Evolutionary conservation across 92 coral and sea anemone genomes (phyloP).

Genomic region (Diadumene lineata): DNA sequence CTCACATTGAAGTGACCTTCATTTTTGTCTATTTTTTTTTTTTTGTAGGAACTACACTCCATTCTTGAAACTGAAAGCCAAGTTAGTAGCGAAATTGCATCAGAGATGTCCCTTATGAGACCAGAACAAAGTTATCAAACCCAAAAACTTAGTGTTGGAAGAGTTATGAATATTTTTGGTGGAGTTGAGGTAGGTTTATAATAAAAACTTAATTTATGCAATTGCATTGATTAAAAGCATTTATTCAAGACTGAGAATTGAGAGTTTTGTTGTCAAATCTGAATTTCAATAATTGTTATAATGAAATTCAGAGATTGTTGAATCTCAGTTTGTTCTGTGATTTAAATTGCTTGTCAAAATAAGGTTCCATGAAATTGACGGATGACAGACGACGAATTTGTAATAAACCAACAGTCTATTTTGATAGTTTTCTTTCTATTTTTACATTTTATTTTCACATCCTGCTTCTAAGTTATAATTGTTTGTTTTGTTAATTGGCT

Average conservation of each 20-base stretch:
- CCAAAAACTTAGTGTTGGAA: slow-evolving; percentile 52
- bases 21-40: background rate
- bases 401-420: background rate
- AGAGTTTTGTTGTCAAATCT: too few species aligned
- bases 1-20: background rate
- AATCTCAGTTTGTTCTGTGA: too few species aligned
- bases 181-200: slow-evolving; percentile 86
- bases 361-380: background rate
- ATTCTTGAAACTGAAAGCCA: slow-evolving; percentile 1
- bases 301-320: too few species aligned
- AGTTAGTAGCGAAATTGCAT: background rate
- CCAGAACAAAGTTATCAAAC: background rate
- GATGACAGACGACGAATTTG: background rate
- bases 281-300: too few species aligned
- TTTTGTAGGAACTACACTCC: slow-evolving; percentile 5
- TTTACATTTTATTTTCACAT: too few species aligned
- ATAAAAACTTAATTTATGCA: too few species aligned
- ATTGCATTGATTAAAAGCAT: too few species aligned
- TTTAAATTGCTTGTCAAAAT: background rate
- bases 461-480: too few species aligned
- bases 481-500: too few species aligned
- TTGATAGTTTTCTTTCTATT: background rate
- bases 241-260: too few species aligned
- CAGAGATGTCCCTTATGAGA: background rate
- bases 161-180: slow-evolving; percentile 70